A percentile compares a stretch with the other conserved stretches of the same genome.
Conservation (phyloP, 2,888 invertebrate genomes). For the Lasioglossum morio region DNA sequence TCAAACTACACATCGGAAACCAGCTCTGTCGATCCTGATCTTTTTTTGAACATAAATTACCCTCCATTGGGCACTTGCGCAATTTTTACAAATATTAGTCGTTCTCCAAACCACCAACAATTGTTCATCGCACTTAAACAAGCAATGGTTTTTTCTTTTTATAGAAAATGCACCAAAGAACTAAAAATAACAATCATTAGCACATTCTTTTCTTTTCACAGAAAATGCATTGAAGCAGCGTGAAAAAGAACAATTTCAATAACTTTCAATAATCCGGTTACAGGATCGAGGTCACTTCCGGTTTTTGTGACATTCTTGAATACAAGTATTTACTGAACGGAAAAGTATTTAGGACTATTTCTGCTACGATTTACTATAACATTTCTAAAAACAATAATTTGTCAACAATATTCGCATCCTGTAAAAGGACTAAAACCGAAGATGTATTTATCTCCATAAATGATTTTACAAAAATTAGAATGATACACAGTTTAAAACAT, state of each 20-base stretch:
- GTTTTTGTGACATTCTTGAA: slow-evolving; percentile 18
- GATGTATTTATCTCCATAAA: not conserved
- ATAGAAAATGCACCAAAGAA: not conserved
- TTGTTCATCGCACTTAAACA: not conserved
- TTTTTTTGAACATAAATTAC: not conserved
- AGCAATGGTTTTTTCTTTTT: not conserved
- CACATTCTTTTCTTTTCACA: not conserved
- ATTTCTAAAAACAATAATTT: too few relatives aligned
- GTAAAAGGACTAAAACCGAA: too few relatives aligned
- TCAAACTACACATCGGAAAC: not conserved
- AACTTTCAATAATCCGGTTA: slow-evolving; percentile 42
- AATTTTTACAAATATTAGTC: not conserved
- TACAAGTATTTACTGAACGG: not conserved
- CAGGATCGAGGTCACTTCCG: slow-evolving; percentile 61
- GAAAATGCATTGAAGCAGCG: not conserved
- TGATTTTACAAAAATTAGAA: not conserved
- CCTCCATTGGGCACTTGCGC: not conserved
- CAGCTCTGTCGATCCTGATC: not conserved
- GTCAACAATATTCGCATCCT: too few relatives aligned
- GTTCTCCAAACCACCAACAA: not conserved
- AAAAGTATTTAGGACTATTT: too few relatives aligned
- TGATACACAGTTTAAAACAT: too few relatives aligned
- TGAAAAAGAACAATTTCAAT: not conserved
- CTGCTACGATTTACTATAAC: too few relatives aligned
- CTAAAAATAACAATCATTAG: too few relatives aligned